These are phyloP conservation scores for Chionomys nivalis DNA, from an alignment of 2,113 vertebrate species.

Conservation along the genomic window DNA sequence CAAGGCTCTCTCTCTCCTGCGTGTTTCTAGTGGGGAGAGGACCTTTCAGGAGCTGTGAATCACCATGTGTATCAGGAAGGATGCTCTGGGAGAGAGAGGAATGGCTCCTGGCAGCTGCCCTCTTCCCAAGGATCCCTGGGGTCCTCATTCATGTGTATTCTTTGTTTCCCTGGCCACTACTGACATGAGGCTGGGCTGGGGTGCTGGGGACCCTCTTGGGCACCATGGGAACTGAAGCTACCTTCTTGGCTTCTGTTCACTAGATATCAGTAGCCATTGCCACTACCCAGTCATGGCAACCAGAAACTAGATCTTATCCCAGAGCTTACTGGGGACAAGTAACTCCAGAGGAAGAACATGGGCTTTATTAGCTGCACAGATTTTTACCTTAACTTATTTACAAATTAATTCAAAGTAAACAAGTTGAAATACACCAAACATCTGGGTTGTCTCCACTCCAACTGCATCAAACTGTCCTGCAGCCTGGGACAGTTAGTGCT, in stretches of 20 bases:
- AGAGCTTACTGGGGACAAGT: too few species aligned
- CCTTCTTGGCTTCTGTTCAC: not conserved
- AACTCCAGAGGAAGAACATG: not conserved
- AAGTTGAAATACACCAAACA: not conserved
- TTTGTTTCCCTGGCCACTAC: accelerated
- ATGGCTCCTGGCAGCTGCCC: too few species aligned
- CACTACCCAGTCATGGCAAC: not conserved
- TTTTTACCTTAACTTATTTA: not conserved
- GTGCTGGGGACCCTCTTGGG: not conserved
- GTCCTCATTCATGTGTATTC: too few species aligned
- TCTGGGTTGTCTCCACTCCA: too few species aligned
- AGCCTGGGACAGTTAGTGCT: not conserved
- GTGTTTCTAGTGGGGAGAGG: not conserved
- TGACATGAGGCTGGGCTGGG: not conserved
- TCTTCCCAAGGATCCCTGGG: not conserved
- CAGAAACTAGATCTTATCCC: not conserved
- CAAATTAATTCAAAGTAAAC: not conserved
- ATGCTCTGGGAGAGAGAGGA: not conserved
- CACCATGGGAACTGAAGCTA: not conserved
- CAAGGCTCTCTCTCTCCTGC: not conserved
- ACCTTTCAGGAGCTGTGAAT: not conserved
- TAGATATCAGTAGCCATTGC: not conserved
- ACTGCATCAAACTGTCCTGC: not conserved
- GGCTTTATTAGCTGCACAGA: too few species aligned
- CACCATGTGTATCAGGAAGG: accelerated